Base-by-base conservation (phyloP, 2,797 vertebrate genomes). In the Apogon hyalosoma region DNA sequence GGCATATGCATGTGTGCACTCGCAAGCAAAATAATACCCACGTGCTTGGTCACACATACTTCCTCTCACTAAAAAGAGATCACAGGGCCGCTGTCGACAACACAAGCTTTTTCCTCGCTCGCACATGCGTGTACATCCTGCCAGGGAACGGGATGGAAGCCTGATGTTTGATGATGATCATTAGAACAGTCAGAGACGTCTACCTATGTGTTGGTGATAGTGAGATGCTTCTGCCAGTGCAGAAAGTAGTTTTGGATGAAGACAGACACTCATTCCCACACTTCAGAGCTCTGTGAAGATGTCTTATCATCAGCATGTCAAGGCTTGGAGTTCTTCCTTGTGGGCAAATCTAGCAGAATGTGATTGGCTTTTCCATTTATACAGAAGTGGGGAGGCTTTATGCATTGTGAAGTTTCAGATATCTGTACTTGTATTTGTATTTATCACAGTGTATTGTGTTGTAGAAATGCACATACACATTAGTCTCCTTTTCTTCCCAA, bases 161-260 rank as follows among this genome's bases (percentile, higher is more conserved):
- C 62, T 75, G 68, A 64, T 49, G 73, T 61, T 68, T 61, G 54
- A 65, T 73, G 41, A 82, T 56, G 6, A 70, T 83, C 59, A 83
- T 77, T 60, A 69, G 55, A 76, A 70, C 65, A 66, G 75, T 72
- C 61, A 59, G 61, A 56, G 56, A 77, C 46, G 46, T 77, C 78
- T 82, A 48, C 50, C 71, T 63, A 21, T 50, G 64, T 73, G 58
- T 58, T 73, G 14, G 36, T 46, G 57, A 77, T 72, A 52, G 43
- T 58, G 45, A 59, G 69, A 51, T 69, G 70, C 58, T 42, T 36
- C 50, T 63, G 63, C 46, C 24, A 53, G 59, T 28, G 47, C 59
- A 24, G 10, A 54, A 52, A 55, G 33, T 28, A 54, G 49, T 58
- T 63, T 45, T 43, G 38, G 39, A 73, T 73, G 51, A 68, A 71